These are phyloP conservation scores for Phrynosoma blainvillii DNA, from an alignment of 2,113 vertebrate genomes.

Conservation along the genomic window DNA sequence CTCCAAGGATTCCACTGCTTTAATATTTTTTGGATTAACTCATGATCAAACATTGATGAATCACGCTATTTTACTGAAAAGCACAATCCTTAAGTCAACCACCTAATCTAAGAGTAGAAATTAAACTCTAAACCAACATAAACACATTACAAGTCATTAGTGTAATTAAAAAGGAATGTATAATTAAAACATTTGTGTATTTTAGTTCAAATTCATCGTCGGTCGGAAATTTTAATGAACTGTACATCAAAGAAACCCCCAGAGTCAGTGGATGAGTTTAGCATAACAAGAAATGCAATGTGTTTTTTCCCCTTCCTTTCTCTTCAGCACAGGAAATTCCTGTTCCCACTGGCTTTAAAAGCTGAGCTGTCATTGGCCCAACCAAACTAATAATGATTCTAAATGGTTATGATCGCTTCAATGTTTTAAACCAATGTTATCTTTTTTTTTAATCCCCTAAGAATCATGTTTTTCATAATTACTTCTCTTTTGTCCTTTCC, in stretches of 20 bases:
- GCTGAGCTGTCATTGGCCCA: constrained; percentile 78
- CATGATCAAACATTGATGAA: constrained; percentile 84
- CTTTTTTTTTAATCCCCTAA: constrained; percentile 81
- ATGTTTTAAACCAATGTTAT: constrained; percentile 86
- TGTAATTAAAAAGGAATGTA: constrained; percentile 87
- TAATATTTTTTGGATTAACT: constrained; percentile 79
- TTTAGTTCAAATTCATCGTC: constrained; percentile 84
- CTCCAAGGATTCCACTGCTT: constrained; percentile 66
- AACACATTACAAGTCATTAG: constrained; percentile 87
- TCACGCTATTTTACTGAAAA: constrained; percentile 82
- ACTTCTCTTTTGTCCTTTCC: constrained; percentile 87
- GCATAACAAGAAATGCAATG: constrained; percentile 82
- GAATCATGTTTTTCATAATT: constrained; percentile 87
- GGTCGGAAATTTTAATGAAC: constrained; percentile 84
- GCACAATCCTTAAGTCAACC: constrained; percentile 82
- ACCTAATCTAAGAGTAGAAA: constrained; percentile 85
- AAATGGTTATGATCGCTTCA: constrained; percentile 83
- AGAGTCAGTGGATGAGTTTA: constrained; percentile 82
- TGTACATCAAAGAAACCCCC: constrained; percentile 83
- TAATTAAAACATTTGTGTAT: constrained; percentile 89
- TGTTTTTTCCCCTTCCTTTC: constrained; percentile 53
- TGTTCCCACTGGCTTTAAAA: constrained; percentile 75
- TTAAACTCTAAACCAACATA: constrained; percentile 87
- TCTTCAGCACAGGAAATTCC: constrained; percentile 68
- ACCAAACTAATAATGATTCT: constrained; percentile 86